Conservation (phyloP, 2,888 invertebrate species). For the Lasioglossum morio region DNA sequence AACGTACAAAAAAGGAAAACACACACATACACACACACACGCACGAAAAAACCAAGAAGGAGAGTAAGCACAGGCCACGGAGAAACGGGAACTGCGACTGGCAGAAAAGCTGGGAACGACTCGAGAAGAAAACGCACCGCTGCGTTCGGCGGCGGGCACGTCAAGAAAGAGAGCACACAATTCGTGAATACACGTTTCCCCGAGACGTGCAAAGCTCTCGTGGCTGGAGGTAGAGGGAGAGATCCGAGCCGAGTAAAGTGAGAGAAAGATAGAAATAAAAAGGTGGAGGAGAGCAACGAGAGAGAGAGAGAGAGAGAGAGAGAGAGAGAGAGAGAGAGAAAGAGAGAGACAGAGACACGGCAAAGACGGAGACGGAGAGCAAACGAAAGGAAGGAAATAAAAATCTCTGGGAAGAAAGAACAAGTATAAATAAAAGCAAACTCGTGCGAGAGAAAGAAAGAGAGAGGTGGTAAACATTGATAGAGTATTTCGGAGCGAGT, state of each 20-base stretch:
- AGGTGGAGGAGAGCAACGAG: conserved; percentile 31
- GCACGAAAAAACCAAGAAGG: not conserved
- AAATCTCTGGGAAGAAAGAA: conserved; percentile 12
- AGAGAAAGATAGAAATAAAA: conserved; percentile 23
- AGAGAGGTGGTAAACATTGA: conserved; percentile 48
- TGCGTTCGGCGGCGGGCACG: conserved; percentile 61
- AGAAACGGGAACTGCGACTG: conserved; percentile 58
- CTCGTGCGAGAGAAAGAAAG: conserved; percentile 11
- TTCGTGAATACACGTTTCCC: conserved; percentile 64
- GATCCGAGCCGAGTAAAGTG: not conserved
- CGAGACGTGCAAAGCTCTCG: conserved; percentile 63
- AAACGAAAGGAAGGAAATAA: conserved; percentile 44
- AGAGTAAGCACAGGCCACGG: conserved; percentile 41
- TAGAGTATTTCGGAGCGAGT: conserved; percentile 50
- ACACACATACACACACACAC: not conserved
- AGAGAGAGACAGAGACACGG: conserved; percentile 32
- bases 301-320: conserved; percentile 39
- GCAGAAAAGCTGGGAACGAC: conserved; percentile 58
- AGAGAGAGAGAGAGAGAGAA: conserved; percentile 6
- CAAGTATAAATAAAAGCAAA: conserved; percentile 6
- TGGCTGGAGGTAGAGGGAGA: conserved; percentile 24
- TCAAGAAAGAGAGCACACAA: conserved; percentile 64
- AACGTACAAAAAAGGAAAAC: not conserved
- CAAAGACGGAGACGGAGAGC: conserved; percentile 6
- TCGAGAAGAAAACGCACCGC: conserved; percentile 67